Evolutionary conservation across 2,888 invertebrate species (phyloP), one percentile per base, ranked within the genome.

Genomic region (Drosophila trichaetosa): DNA sequence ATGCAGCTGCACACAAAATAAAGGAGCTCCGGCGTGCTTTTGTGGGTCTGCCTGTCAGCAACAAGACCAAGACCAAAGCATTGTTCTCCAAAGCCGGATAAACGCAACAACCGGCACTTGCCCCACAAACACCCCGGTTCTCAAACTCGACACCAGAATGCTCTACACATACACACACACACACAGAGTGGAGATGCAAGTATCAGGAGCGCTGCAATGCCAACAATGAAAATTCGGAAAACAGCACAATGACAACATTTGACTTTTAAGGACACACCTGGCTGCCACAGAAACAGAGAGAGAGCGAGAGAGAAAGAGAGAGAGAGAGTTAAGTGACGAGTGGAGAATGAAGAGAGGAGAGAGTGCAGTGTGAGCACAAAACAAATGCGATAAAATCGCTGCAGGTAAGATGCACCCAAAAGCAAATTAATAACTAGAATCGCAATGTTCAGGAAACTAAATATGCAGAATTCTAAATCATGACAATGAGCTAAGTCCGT

Each of bases 1-100:
- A 52, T 61, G 73, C 64, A 42, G 51, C 48, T 56, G 61, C 49
- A 63, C 63, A 81, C 76, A 81, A 81, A 82, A 88, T 71, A 72
- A 77, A 80, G 68, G 77, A 77, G 66, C 73, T 63, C 34, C 59
- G 49, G 24, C 46, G 42, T 36, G 42, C 34, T 53, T 48, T 46
- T 46, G 46, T 16, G 27, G 11, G 40, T 24, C 46, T 46, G 42
- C 36, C 56, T 40, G 59, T 36, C 67, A 60, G 60, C 70, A 81
- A 81, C 60, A 80, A 68, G 72, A 77, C 61, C 76, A 77, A 77
- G 81, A 57, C 67, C 54, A 71, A 80, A 64, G 56, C 33, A 29
- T 38, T 48, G 57, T 48, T 13, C 54, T 67, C 72, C 42, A 21
- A 49, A 40, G 46, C 48, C 31, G 57, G 42, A 53, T 64, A 61